Evolutionary conservation across 1,140 invertebrate species (phyloP), one percentile per base, ranked within the genome.

Genomic region (Drosophila pectinifera): DNA sequence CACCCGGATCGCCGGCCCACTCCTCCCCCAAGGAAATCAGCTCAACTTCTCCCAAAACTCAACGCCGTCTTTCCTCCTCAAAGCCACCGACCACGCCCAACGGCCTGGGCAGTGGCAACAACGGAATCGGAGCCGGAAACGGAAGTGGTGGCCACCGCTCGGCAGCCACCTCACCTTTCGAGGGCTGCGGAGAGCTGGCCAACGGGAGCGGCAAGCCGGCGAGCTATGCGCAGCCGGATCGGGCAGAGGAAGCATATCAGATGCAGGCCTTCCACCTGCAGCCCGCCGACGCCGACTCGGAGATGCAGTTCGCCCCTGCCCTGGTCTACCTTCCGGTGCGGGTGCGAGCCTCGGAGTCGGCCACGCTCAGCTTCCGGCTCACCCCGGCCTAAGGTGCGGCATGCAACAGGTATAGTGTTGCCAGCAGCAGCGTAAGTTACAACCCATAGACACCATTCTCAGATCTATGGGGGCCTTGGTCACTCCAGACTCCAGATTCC

Each of bases 251-350:
- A 42, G 58, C 80, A 46, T 91, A 86, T 49, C 82, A 92, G 57
- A 92, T 91, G 88, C 90, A 92, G 69, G 86, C 90, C 26, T 92
- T 92, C 91, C 83, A 92, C 78, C 70, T 93, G 61, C 42, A 78
- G 24, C 80, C 77, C 13, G 84, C 55, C 51, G 73, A 84, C 42
- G 68, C 70, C 24, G 73, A 75, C 24, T 70, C 73, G 31, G 81
- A 86, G 49, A 61, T 78, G 20, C 75, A 72, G 81, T 95, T 98
- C 92, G 95, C 97, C 62, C 97, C 98, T 26, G 97, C 97, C 57
- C 93, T 98, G 59, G 97, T 98, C 88, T 98, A 98, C 93, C 94
- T 98, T 90, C 98, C 98, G 42, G 97, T 98, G 59, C 95, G 96
- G 74, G 95, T 96, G 76, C 95, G 96, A 91, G 94, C 98, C 73